These are phyloP conservation scores for Ridgeia piscesae DNA, from an alignment of 1,140 invertebrate species.

Conservation along the genomic window DNA sequence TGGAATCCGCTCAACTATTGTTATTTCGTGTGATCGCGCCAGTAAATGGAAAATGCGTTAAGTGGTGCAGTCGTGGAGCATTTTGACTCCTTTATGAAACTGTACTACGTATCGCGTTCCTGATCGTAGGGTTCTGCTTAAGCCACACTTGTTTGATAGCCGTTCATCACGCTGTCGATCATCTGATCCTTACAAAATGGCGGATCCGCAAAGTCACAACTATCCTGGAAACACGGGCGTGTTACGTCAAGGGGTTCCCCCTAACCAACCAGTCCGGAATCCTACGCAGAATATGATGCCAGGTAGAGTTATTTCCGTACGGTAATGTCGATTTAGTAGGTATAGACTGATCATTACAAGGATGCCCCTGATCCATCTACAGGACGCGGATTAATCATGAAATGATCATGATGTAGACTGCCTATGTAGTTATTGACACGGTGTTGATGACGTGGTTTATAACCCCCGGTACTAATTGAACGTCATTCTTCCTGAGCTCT, in stretches of 20 bases:
- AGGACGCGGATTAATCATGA: neutral
- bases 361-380: neutral
- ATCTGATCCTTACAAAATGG: conserved; percentile 1
- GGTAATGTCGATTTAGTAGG: neutral
- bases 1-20: neutral
- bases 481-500: no score
- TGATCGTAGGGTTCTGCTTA: neutral
- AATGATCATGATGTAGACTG: no score
- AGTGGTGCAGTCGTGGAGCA: neutral
- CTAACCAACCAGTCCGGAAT: neutral
- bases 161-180: neutral
- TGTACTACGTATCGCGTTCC: neutral
- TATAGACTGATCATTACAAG: neutral
- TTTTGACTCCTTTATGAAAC: neutral
- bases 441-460: neutral
- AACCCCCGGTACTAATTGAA: no score
- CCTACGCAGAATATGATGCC: neutral
- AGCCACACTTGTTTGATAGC: neutral
- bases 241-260: neutral
- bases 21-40: conserved; percentile 3
- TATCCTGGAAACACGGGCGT: neutral
- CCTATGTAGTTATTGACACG: neutral
- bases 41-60: neutral
- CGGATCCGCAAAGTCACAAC: neutral
- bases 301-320: neutral